phyloP scores from a whole-genome alignment of 2,797 vertebrate genomes.

The Leptatherina wallacei region DNA sequence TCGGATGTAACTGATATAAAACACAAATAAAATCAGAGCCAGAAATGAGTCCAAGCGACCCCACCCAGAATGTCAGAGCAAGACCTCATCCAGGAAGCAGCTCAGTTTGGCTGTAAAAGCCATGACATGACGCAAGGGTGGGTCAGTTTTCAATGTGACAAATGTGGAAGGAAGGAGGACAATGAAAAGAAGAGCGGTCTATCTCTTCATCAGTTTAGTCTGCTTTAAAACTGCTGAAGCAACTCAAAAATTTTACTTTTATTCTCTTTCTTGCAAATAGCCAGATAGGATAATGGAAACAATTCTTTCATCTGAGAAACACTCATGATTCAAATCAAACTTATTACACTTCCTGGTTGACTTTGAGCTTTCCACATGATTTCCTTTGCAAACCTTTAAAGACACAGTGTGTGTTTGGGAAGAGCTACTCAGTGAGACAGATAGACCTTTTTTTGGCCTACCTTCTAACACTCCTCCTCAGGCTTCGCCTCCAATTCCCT shows the following conservation, averaged over 20 bases:
- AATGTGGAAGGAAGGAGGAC: conserved; percentile 24
- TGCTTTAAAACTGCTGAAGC: neutral
- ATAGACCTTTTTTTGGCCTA: conserved; percentile 32
- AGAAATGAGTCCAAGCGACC: conserved; percentile 14
- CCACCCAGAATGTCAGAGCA: conserved; percentile 42
- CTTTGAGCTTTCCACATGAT: neutral
- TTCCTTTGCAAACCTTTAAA: neutral
- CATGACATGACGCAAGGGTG: conserved; percentile 40
- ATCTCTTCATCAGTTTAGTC: neutral
- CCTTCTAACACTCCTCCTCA: conserved; percentile 21
- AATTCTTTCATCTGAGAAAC: neutral
- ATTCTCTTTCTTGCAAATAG: neutral
- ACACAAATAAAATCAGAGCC: conserved; percentile 12
- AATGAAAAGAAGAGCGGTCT: conserved; percentile 10
- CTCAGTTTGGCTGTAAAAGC: conserved; percentile 28
- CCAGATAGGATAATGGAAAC: neutral
- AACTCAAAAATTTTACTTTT: neutral
- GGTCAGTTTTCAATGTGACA: conserved; percentile 36
- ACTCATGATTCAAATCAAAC: neutral
- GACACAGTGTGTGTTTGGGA: neutral
- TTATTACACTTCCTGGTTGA: neutral
- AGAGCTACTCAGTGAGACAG: neutral
- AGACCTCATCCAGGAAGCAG: conserved; percentile 15
- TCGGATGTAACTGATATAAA: no score
- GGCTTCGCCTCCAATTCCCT: conserved; percentile 26